Conservation (phyloP, 2,888 invertebrate genomes). For the Anoplius nigerrimus region DNA sequence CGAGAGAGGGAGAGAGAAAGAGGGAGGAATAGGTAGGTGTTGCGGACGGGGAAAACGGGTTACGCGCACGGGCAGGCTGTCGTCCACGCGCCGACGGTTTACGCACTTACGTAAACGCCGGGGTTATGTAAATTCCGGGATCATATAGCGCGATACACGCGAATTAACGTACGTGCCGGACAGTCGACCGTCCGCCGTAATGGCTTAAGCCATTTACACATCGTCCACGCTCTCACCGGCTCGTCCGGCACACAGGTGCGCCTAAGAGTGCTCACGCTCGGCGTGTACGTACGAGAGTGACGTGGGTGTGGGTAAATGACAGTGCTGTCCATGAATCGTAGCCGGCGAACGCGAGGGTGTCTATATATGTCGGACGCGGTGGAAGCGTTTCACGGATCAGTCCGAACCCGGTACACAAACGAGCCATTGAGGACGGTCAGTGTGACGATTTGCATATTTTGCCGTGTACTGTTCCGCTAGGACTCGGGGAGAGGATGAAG, state of each 20-base stretch:
- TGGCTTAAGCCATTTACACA: slow-evolving; percentile 59
- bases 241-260: background rate
- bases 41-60: slow-evolving; percentile 8
- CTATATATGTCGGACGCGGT: no score
- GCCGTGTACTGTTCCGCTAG: no score
- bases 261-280: slow-evolving; percentile 8
- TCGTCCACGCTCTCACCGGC: slow-evolving; percentile 39
- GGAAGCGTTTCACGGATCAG: no score
- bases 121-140: slow-evolving; percentile 63
- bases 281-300: background rate
- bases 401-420: slow-evolving; percentile 29
- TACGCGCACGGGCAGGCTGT: background rate
- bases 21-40: no score
- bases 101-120: slow-evolving; percentile 46
- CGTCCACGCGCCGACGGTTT: slow-evolving; percentile 19
- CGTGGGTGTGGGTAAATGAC: no score
- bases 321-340: no score
- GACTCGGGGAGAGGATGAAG: no score
- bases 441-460: slow-evolving; percentile 54
- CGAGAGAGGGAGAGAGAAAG: no score
- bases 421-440: slow-evolving; percentile 48
- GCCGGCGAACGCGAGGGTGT: no score
- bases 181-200: slow-evolving; percentile 45
- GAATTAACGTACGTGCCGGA: slow-evolving; percentile 62
- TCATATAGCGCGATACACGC: slow-evolving; percentile 59